Evolutionary conservation across 37 sponge, comb jelly and placozoan genomes (phyloP).

Genomic region (Ianthella basta): DNA sequence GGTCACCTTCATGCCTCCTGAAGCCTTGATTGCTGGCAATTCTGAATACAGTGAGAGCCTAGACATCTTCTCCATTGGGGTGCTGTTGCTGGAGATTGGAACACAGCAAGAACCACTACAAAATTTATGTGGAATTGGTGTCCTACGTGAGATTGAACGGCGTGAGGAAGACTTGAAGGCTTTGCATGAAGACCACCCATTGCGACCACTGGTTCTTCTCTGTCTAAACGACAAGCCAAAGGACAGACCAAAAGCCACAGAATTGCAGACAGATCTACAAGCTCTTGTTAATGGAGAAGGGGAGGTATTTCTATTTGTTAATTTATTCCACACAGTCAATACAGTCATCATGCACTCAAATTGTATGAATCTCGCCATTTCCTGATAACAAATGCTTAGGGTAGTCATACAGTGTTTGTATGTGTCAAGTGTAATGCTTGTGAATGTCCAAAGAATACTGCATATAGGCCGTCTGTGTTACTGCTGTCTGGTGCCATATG

Average conservation of each 20-base stretch:
- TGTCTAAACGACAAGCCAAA: neutral
- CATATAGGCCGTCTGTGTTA: no score
- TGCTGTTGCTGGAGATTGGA: conserved; percentile 1
- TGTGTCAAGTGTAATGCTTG: no score
- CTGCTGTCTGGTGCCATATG: no score
- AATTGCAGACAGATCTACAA: no score
- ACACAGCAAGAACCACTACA: neutral
- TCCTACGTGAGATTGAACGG: neutral
- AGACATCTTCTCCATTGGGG: conserved; percentile 18
- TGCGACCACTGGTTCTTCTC: neutral
- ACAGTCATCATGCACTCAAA: no score
- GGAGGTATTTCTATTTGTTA: no score
- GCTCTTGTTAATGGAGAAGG: no score
- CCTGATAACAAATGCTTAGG: no score
- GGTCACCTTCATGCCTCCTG: neutral
- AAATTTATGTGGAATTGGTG: neutral
- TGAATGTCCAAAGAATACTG: no score
- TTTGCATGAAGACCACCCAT: neutral
- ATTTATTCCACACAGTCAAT: no score
- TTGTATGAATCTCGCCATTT: no score
- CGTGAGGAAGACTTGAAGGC: neutral
- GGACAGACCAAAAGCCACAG: neutral
- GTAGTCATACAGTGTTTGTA: no score
- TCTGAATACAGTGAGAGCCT: neutral
- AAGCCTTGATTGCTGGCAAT: neutral